Base-by-base conservation (phyloP, 2,888 invertebrate genomes). In the Drosophila demipolita region DNA sequence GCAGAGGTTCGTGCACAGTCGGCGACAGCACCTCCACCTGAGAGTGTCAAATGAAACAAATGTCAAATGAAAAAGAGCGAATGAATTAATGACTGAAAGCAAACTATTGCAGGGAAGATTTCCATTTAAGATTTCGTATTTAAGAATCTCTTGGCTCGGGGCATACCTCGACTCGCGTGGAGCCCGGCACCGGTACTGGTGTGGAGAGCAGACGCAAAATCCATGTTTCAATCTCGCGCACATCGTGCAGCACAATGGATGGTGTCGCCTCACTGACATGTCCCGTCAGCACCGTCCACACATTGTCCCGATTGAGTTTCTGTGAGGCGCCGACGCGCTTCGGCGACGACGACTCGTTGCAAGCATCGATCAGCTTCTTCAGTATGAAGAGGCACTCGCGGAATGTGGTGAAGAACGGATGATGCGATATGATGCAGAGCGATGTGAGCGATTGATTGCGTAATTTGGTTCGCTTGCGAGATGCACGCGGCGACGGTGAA, bases 211-310 rank as follows among this genome's bases (percentile, higher is more conserved):
- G 94, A 72, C 99, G 95, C 71, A 99, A 94, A 86, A 99, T 99
- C 99, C 99, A 99, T 9, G 99, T 99, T 94, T 99, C 99, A 79
- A 99, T 98, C 94, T 99, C 99, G 83, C 97, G 96, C 48, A 99
- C 98, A 93, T 99, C 99, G 93, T 99, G 99, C 84, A 99, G 94
- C 20, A 99, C 97, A 75, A 97, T 97, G 1, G 97, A 96, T 2
- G 98, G 97, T 23, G 96, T 96, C 68, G 96, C 95, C 79, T 97
- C 97, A 86, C 96, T 95, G 35, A 96, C 94, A 92, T 97, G 96
- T 0, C 97, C 97, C 38, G 98, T 97, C 76, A 99, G 93, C 55
- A 98, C 97, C 78, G 98, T 97, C 99, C 99, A 99, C 52, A 99
- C 98, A 50, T 97, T 97, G 92, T 99, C 98, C 97, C 98, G 96